A percentile compares a stretch with the other conserved stretches of the same genome.
Conservation (phyloP, 2,113 vertebrate species). For the Dolichotis patagonum region DNA sequence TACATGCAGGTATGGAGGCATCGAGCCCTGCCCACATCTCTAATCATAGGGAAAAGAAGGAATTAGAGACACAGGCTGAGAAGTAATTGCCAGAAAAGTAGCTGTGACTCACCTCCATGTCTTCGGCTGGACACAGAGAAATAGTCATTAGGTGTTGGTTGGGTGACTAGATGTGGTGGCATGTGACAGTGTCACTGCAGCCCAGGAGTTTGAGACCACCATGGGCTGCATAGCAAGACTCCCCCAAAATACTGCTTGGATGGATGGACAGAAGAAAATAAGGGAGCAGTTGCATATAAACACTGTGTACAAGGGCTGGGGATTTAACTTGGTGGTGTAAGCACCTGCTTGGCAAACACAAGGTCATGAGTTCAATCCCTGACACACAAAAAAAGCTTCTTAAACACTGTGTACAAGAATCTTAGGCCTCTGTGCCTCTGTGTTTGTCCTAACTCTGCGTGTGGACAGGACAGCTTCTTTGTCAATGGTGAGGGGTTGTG, state of each 20-base stretch:
- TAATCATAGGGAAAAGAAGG: background rate
- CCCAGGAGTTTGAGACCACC: background rate
- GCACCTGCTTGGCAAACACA: too few relatives aligned
- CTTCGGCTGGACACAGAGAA: background rate
- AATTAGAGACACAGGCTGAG: too few relatives aligned
- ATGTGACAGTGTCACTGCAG: background rate
- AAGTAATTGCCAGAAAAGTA: background rate
- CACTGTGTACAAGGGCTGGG: background rate
- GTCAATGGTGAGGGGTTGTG: conserved; percentile 73
- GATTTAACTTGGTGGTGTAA: too few relatives aligned
- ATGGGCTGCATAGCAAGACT: background rate
- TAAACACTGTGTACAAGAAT: background rate
- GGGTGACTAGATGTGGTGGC: background rate
- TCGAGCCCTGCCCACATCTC: background rate
- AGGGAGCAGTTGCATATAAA: background rate
- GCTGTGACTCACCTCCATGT: background rate
- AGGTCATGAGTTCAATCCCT: too few relatives aligned
- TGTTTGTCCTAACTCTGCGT: background rate
- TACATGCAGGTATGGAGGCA: background rate
- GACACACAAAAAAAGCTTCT: too few relatives aligned
- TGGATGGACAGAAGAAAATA: background rate
- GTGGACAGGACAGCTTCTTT: conserved; percentile 78
- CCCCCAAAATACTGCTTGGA: background rate
- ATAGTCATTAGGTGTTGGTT: background rate
- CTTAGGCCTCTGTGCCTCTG: background rate